Evolutionary conservation across 2,888 invertebrate genomes (phyloP), one percentile per base, ranked within the genome.

Genomic region (Gymnoscelis rufifasciata): DNA sequence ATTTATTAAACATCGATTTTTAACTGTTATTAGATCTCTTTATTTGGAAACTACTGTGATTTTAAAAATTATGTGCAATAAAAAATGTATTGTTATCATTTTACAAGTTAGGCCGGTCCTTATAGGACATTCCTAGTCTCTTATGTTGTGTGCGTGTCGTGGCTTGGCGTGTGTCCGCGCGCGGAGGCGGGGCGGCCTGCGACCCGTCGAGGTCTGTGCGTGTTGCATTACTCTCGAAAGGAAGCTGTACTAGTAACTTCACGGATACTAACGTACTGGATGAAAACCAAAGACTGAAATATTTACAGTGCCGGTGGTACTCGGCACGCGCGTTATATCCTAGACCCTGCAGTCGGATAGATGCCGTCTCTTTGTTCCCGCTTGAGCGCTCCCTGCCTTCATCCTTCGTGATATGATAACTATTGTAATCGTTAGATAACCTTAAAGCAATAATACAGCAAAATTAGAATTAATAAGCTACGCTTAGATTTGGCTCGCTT

Each of bases 271-370:
- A 73, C 68, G 76, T 71, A 80, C 77, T 81, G 75, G 75, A 75
- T 74, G 70, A 73, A 70, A 80, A 81, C 30, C 83, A 83, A 84
- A 83, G 83, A 83, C 83, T 83, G 83, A 80, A 72, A 61, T 75
- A 75, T 33, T 23, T 29, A 41, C 24, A 28, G 37, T 43, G n/a
- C 24, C 43, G 35, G 33, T 27, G 29, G 36, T 19, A 31, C 24
- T 27, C 19, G 19, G 19, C 19, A 19, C 19, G 19, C 7, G 12
- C 28, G n/a, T 31, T 31, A 3, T 39, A 14, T 45, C 14, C 8
- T 38, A 19, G 7, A 36, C 37, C n/a, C 15, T 43, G 15, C 33
- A 23, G 13, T 44, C 19, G 11, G 12, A 37, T 26, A 19, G 11
- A 26, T 40, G 26, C 19, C n/a, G 27, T 11, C 8, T 14, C 10